Conservation (phyloP, 1,140 invertebrate species). For the Zaprionus vittiger region DNA sequence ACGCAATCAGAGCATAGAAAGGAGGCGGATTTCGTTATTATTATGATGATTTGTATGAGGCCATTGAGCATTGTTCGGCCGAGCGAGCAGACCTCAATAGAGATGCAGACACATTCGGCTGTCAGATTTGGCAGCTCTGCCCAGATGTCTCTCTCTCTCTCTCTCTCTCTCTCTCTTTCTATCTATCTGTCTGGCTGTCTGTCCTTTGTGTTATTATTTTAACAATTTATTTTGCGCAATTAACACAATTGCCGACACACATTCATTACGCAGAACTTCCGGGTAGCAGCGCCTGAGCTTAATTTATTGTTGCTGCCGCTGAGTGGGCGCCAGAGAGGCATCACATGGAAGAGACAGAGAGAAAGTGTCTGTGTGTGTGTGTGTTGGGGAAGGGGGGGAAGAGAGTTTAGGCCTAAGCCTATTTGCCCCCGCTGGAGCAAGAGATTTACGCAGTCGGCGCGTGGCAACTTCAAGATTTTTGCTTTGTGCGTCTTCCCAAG, state of each 20-base stretch:
- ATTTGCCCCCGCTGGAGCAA: slow-evolving; percentile 36
- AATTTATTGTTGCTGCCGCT: slow-evolving; percentile 64
- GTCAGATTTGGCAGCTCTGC: slow-evolving; percentile 4
- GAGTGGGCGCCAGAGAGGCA: not conserved
- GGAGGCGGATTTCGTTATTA: slow-evolving; percentile 31
- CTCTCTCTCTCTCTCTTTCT: not conserved
- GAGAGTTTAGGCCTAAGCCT: slow-evolving; percentile 52
- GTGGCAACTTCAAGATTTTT: slow-evolving; percentile 73
- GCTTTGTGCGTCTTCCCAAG: slow-evolving; percentile 29
- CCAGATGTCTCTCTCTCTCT: not conserved
- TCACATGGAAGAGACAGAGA: not conserved
- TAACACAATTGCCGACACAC: slow-evolving; percentile 82
- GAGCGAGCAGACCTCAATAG: slow-evolving; percentile 15
- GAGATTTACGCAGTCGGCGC: slow-evolving; percentile 74
- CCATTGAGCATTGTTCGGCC: slow-evolving; percentile 30
- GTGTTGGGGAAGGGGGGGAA: not conserved
- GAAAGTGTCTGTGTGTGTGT: no score
- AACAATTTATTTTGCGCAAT: slow-evolving; percentile 82
- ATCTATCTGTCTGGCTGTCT: not conserved
- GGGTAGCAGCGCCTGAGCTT: slow-evolving; percentile 71
- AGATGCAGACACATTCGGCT: slow-evolving; percentile 30
- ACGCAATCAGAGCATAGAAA: slow-evolving; percentile 19
- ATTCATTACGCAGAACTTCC: slow-evolving; percentile 77
- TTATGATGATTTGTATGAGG: slow-evolving; percentile 49
- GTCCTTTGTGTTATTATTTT: slow-evolving; percentile 72